Base-by-base conservation (phyloP, 2,113 vertebrate genomes). In the Phalacrocorax brasilianus region DNA sequence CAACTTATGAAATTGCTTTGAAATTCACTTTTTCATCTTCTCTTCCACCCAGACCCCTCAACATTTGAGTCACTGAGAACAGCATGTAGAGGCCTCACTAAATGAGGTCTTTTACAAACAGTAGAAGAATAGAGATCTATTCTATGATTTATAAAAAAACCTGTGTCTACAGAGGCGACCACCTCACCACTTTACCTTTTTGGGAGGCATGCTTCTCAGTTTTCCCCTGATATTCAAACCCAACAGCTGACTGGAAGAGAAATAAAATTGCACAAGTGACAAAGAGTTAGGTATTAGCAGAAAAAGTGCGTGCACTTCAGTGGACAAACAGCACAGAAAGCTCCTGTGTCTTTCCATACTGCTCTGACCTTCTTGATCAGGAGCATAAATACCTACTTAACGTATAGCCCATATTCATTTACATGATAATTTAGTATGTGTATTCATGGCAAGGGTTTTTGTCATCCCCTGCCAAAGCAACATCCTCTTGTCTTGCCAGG, bases 171-270 rank as follows among this genome's bases (percentile, higher is more conserved):
- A 58, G 13, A 91, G 58, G 49, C 2, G 8, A 68, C 33, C 76
- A 42, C 52, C 32, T 89, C 52, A 56, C 24, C 23, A 20, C 26
- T 96, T 97, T 81, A 99, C 99, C 99, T 99, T 98, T 99, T 97
- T 99, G 99, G 3, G 99, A 99, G 26, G 99, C 99, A 6, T 99
- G 99, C 75, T 99, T 99, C 98, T 99, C 99, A 0, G 99, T 99
- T 96, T 99, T 99, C 35, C 99, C 99, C 44, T 99, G 98, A 56
- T 99, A 99, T 72, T 99, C 99, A 35, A 99, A 99, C 44, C 99
- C 99, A 28, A 99, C 98, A 3, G 99, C 99, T 45, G 99, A 99
- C 99, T 99, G 96, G 8, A 94, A 86, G 47, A 95, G 80, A 96
- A 79, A 91, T 56, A 70, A 88, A 65, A 88, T 21, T 2, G 44